These are phyloP conservation scores for Todiramphus saurophagus DNA, from an alignment of 2,113 vertebrate species.

Conservation along the genomic window DNA sequence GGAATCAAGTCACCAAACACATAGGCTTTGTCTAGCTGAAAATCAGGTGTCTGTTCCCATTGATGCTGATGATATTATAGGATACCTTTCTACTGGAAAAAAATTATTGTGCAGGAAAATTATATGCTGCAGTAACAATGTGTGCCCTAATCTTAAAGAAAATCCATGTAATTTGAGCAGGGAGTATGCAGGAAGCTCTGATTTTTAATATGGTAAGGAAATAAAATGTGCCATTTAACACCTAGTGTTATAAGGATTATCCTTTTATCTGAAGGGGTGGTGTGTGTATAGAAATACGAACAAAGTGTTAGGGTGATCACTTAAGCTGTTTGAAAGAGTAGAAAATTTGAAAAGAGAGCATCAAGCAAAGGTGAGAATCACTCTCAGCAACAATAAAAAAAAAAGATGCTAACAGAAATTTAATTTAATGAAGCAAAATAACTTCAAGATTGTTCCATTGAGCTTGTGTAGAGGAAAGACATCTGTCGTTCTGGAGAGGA, in stretches of 20 bases:
- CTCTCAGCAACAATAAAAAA: neutral
- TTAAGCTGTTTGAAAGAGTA: neutral
- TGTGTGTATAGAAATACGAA: neutral
- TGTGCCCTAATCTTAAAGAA: constrained; percentile 68
- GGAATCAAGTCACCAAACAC: neutral
- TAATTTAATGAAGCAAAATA: constrained; percentile 1
- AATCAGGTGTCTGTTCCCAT: constrained; percentile 61
- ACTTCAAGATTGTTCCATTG: neutral
- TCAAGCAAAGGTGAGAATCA: neutral
- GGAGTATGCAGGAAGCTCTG: constrained; percentile 12
- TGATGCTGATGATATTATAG: constrained; percentile 67
- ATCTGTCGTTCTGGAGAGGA: neutral
- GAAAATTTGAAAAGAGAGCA: neutral
- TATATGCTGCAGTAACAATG: constrained; percentile 62
- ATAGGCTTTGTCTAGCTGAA: constrained; percentile 65
- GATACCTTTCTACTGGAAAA: constrained; percentile 71
- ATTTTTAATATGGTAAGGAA: constrained; percentile 34
- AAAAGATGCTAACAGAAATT: neutral
- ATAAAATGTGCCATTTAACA: constrained; percentile 52
- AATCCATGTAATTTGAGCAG: constrained; percentile 65
- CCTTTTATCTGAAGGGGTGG: constrained; percentile 11
- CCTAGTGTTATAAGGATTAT: constrained; percentile 5
- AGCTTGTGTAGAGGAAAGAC: neutral
- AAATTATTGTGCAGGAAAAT: constrained; percentile 71
- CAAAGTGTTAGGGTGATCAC: constrained; percentile 1